phyloP scores from a whole-genome alignment of 2,888 invertebrate species.

The Epirrhoe tristata region DNA sequence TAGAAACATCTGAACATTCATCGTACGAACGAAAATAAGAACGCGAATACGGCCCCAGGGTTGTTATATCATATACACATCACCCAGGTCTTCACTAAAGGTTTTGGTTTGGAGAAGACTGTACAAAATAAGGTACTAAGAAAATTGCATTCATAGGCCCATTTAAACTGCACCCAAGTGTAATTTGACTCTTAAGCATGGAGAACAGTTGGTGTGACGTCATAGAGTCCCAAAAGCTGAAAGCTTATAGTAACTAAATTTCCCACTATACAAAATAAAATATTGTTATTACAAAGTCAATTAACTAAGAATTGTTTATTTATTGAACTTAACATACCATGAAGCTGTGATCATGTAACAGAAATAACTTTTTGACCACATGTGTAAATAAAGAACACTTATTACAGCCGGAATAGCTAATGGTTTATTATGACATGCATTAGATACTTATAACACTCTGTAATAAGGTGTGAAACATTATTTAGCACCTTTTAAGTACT shows the following conservation, averaged over 20 bases:
- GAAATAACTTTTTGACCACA: slow-evolving; percentile 64
- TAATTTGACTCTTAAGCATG: no score
- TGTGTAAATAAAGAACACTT: slow-evolving; percentile 63
- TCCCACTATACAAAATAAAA: slow-evolving; percentile 1
- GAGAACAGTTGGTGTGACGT: no score
- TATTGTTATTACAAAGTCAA: slow-evolving; percentile 21
- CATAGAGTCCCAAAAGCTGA: no score
- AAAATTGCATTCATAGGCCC: no score
- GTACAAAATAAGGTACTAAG: no score
- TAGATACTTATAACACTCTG: slow-evolving; percentile 46
- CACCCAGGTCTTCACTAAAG: no score
- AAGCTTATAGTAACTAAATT: slow-evolving; percentile 1
- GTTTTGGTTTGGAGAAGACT: no score
- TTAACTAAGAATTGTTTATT: slow-evolving; percentile 48
- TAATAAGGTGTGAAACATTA: slow-evolving; percentile 34
- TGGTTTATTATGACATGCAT: slow-evolving; percentile 54
- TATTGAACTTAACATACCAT: slow-evolving; percentile 62
- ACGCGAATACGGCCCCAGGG: no score
- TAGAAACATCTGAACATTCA: no score
- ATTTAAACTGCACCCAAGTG: no score
- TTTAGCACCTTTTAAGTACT: slow-evolving; percentile 35
- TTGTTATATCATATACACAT: no score
- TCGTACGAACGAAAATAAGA: no score
- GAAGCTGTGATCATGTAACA: slow-evolving; percentile 48
- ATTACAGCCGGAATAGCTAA: slow-evolving; percentile 47